Evolutionary conservation across 2,113 vertebrate species (phyloP), one percentile per base, ranked within the genome.

Genomic region (Barnardius zonarius): DNA sequence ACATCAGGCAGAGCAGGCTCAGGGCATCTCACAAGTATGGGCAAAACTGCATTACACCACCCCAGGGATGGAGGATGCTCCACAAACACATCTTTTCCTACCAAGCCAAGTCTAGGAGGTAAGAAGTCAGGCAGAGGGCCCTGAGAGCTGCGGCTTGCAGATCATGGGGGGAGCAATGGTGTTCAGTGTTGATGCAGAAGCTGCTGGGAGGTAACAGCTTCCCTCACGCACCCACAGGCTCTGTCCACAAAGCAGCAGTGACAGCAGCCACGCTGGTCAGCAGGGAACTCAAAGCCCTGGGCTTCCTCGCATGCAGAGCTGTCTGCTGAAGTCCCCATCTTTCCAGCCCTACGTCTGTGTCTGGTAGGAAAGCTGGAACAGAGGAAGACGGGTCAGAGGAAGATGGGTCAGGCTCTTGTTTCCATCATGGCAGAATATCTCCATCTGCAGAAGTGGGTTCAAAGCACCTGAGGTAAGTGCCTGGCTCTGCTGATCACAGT

Each of bases 101-200:
- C 23, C 46, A 8, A 25, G 28, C 66, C 37, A 78, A 75, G 4
- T 22, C 17, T 5, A 41, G 68, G 55, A 48, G 51, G 31, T 31
- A 44, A 37, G 37, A 35, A 78, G 49, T 10, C 73, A 57, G 49
- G 44, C 35, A 86, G 49, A 77, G 41, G 31, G 33, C 23, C 16
- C 28, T 37, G 9, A 62, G 44, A 81, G 25, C 48, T 63, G 55
- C 2, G 15, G 14, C 51, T n/a, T n/a, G n/a, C 6, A 5, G 51
- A 14, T 51, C n/a, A 13, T 0, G 0, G 22, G 6, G 19, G 17
- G 7, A 83, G 49, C 33, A 69, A 52, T 0, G 0, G 8, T 57
- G 20, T 39, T 88, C 1, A 2, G 46, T 39, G 35, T 10, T 6
- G 4, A 5, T 5, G 5, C 3, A 8, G 67, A 12, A 24, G 27